A percentile compares a stretch with the other conserved stretches of the same genome.
phyloP scores from a whole-genome alignment of 2,797 vertebrate species.

The Euthynnus affinis region DNA sequence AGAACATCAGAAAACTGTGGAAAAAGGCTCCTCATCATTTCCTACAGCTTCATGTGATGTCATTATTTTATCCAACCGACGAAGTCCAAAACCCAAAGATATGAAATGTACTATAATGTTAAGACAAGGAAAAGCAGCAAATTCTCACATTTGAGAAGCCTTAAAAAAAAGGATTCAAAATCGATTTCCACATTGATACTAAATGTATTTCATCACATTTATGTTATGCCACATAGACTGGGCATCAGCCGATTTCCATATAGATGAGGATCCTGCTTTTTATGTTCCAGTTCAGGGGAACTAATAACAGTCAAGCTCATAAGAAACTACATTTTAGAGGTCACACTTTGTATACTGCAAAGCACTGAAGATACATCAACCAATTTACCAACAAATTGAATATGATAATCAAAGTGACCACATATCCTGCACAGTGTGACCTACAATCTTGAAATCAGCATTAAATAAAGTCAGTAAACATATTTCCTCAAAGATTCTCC shows the following conservation, averaged over 20 bases:
- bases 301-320: background rate
- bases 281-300: slow-evolving; percentile 1
- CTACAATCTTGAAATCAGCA: background rate
- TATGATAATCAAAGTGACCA: background rate
- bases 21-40: background rate
- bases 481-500: background rate
- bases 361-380: background rate
- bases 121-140: background rate
- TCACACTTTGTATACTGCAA: background rate
- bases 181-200: background rate
- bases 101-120: background rate
- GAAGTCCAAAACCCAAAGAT: background rate
- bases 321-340: background rate
- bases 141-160: background rate
- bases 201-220: background rate
- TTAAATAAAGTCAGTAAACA: background rate
- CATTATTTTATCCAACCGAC: background rate
- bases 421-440: background rate
- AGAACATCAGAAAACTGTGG: background rate
- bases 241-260: slow-evolving; percentile 16
- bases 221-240: background rate
- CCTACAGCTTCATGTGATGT: background rate
- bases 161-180: background rate
- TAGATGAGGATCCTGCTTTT: slow-evolving; percentile 6
- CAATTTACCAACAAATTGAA: background rate